These are phyloP conservation scores for Dryomyza anilis DNA, from an alignment of 2,888 invertebrate species.

Conservation along the genomic window DNA sequence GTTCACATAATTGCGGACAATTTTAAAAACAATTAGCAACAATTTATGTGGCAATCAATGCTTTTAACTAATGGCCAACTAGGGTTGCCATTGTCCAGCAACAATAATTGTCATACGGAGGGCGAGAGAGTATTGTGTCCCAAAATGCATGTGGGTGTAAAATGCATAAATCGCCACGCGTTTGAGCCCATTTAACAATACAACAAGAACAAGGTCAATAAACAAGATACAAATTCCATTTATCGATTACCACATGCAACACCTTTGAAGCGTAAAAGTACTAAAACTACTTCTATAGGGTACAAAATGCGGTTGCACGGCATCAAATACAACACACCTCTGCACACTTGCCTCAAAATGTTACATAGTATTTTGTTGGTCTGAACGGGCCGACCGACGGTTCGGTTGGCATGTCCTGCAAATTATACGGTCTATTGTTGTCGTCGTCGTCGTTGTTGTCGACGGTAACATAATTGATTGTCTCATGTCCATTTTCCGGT, in stretches of 20 bases:
- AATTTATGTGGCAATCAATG: neutral
- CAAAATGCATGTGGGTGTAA: too few relatives aligned
- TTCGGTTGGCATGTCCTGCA: constrained; percentile 11
- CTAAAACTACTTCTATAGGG: too few relatives aligned
- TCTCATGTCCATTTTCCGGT: neutral
- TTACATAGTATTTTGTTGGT: neutral
- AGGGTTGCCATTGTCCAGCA: neutral
- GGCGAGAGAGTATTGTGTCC: neutral
- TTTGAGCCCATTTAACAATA: constrained; percentile 1
- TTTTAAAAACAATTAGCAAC: constrained; percentile 20
- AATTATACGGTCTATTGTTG: constrained; percentile 1
- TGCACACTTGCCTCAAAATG: neutral
- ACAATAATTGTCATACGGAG: neutral
- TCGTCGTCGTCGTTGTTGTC: constrained; percentile 31
- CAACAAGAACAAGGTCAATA: neutral
- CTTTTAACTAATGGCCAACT: neutral
- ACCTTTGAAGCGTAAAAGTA: too few relatives aligned
- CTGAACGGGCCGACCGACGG: too few relatives aligned
- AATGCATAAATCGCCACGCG: too few relatives aligned
- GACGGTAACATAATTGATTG: constrained; percentile 13
- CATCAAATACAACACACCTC: neutral
- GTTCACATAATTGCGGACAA: constrained; percentile 6
- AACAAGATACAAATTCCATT: neutral
- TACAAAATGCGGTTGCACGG: neutral
- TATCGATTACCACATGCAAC: constrained; percentile 15